Conservation (phyloP, 2,797 vertebrate species). For the Craterocephalus amniculus region DNA sequence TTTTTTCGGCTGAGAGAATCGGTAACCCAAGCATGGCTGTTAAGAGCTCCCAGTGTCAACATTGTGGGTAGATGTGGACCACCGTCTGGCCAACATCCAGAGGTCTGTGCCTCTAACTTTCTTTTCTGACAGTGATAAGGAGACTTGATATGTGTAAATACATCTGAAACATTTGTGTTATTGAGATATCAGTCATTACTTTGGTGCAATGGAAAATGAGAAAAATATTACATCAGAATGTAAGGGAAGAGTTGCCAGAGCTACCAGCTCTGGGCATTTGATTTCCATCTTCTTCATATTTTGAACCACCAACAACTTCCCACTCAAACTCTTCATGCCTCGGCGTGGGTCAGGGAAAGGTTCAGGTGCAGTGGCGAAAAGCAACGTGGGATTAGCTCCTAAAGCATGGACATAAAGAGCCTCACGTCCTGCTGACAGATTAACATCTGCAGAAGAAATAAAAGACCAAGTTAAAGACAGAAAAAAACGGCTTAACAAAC, state of each 20-base stretch:
- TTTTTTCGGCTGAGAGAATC: conserved; percentile 68
- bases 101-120: conserved; percentile 51
- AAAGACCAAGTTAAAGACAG: background rate
- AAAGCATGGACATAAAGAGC: conserved; percentile 35
- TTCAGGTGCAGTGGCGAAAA: conserved; percentile 74
- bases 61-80: conserved; percentile 78
- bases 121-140: conserved; percentile 66
- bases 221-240: conserved; percentile 10
- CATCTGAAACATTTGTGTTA: conserved; percentile 45
- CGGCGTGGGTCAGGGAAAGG: conserved; percentile 68
- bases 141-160: conserved; percentile 60
- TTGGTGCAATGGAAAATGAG: background rate
- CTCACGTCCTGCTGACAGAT: conserved; percentile 36
- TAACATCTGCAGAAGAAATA: conserved; percentile 44
- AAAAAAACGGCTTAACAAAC: conserved; percentile 2
- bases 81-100: conserved; percentile 78
- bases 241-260: background rate
- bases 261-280: conserved; percentile 26
- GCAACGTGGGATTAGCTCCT: conserved; percentile 43
- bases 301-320: conserved; percentile 47
- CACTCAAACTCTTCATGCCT: conserved; percentile 39
- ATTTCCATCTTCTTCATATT: conserved; percentile 43
- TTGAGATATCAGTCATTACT: conserved; percentile 36
- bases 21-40: conserved; percentile 78
- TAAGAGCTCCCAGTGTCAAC: conserved; percentile 82